Evolutionary conservation across 2,888 invertebrate genomes (phyloP).

Genomic region (Orthosia cruda): DNA sequence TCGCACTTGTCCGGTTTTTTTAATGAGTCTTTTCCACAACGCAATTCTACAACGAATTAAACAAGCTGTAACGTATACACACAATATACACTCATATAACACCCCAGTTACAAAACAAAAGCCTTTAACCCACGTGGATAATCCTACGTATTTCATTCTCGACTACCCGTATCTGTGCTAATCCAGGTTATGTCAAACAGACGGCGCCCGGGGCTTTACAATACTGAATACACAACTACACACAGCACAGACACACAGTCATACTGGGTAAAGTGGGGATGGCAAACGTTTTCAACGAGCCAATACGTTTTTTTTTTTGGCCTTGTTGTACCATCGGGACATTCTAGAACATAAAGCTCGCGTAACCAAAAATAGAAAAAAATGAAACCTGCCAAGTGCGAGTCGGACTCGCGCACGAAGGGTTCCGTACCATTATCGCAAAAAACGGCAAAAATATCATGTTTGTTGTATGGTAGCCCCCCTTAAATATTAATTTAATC

Average conservation of each 20-base stretch:
- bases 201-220: background rate
- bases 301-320: background rate
- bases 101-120: conserved; percentile 3
- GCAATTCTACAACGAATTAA: no score
- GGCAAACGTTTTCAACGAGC: background rate
- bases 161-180: conserved; percentile 48
- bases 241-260: background rate
- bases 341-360: no score
- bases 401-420: no score
- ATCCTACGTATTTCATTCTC: conserved; percentile 22
- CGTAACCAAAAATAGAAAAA: no score
- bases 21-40: no score
- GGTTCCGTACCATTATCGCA: no score
- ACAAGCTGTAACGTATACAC: background rate
- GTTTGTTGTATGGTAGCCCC: no score
- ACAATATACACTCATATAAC: background rate
- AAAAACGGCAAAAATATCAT: no score
- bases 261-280: background rate
- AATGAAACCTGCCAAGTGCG: no score
- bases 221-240: background rate
- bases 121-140: background rate
- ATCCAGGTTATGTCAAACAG: conserved; percentile 35
- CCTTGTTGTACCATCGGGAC: background rate
- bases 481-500: no score
- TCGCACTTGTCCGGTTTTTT: no score